Evolutionary conservation across 2,113 vertebrate species (phyloP).

Genomic region (Nematolebias whitei): DNA sequence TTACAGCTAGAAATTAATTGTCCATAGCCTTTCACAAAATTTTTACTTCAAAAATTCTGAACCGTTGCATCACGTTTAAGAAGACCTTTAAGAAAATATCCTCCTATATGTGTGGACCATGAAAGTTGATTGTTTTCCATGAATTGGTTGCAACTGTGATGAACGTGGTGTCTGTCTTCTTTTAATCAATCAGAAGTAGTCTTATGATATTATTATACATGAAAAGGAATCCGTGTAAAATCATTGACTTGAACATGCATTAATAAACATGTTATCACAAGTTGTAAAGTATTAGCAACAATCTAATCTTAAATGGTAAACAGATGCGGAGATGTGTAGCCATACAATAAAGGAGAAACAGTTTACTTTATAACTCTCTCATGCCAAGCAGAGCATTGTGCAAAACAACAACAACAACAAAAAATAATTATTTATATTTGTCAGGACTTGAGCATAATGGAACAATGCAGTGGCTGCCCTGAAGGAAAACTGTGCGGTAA

Average conservation of each 20-base stretch:
- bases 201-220: neutral
- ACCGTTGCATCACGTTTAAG: too few species aligned
- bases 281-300: constrained; percentile 25
- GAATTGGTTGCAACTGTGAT: constrained; percentile 11
- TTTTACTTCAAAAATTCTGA: too few species aligned
- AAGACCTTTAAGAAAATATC: too few species aligned
- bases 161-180: constrained; percentile 21
- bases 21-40: too few species aligned
- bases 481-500: constrained; percentile 36
- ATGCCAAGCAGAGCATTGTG: constrained; percentile 33
- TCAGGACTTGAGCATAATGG: constrained; percentile 47
- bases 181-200: constrained; percentile 41
- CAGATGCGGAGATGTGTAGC: constrained; percentile 5
- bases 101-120: constrained; percentile 29
- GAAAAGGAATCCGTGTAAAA: neutral
- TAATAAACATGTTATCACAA: neutral
- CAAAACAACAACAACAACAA: constrained; percentile 46
- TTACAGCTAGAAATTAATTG: too few species aligned
- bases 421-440: constrained; percentile 58
- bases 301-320: constrained; percentile 11
- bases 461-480: constrained; percentile 25
- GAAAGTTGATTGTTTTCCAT: constrained; percentile 3
- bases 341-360: neutral
- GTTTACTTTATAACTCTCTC: constrained; percentile 23
- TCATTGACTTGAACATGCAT: neutral